These are phyloP conservation scores for Saxidomus purpurata DNA, from an alignment of 1,140 invertebrate species.

Conservation along the genomic window DNA sequence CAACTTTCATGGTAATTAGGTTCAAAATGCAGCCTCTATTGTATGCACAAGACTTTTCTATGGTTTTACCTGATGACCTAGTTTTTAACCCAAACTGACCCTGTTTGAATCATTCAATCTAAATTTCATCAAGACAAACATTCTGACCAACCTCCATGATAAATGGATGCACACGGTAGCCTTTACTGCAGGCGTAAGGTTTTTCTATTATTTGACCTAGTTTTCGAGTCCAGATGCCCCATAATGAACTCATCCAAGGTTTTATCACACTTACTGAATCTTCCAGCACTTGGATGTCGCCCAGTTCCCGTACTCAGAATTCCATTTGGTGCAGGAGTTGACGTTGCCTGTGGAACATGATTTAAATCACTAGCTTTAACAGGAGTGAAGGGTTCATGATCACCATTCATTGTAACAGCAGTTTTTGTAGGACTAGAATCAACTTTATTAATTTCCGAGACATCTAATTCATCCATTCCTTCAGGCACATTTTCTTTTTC, in stretches of 20 bases:
- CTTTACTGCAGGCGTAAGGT: too few relatives aligned
- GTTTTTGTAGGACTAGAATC: constrained; percentile 62
- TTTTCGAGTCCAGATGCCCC: too few relatives aligned
- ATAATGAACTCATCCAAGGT: too few relatives aligned
- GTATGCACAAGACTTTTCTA: too few relatives aligned
- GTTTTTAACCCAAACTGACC: too few relatives aligned
- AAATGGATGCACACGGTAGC: too few relatives aligned
- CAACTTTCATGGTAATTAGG: not conserved
- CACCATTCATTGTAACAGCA: constrained; percentile 63
- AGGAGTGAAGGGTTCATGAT: constrained; percentile 74
- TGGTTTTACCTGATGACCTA: too few relatives aligned
- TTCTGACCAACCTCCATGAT: too few relatives aligned
- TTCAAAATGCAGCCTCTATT: too few relatives aligned
- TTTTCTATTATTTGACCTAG: too few relatives aligned
- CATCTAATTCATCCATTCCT: constrained; percentile 54
- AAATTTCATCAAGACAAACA: too few relatives aligned
- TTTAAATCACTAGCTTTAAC: constrained; percentile 70
- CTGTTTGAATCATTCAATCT: too few relatives aligned
- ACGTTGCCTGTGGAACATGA: constrained; percentile 74
- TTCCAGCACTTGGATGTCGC: constrained; percentile 33
- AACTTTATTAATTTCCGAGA: constrained; percentile 60
- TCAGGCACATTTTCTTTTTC: constrained; percentile 67
- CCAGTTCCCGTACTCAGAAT: constrained; percentile 69
- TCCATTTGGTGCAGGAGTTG: constrained; percentile 77
- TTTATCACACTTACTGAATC: constrained; percentile 63